Evolutionary conservation across 2,888 invertebrate species (phyloP).

Genomic region (Nemurella pictetii): DNA sequence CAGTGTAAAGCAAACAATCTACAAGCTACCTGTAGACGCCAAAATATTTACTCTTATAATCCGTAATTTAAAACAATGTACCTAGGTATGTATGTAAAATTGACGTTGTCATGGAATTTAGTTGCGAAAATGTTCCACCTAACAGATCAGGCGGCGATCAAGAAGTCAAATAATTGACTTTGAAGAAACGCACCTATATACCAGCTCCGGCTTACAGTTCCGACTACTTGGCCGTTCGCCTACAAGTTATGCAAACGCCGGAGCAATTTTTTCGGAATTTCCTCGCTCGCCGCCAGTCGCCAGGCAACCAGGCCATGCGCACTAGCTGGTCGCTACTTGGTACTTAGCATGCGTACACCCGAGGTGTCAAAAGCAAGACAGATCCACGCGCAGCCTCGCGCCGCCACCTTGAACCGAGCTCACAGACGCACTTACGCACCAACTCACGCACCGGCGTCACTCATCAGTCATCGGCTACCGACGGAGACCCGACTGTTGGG

Average conservation of each 20-base stretch:
- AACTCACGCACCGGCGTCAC: neutral
- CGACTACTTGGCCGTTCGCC: neutral
- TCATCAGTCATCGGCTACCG: neutral
- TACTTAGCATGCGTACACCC: neutral
- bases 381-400: neutral
- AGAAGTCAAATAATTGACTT: neutral
- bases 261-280: neutral
- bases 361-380: neutral
- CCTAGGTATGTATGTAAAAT: no score
- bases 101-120: no score
- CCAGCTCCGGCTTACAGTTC: neutral
- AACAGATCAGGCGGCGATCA: no score
- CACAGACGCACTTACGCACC: neutral
- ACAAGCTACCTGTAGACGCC: no score
- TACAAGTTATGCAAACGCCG: neutral
- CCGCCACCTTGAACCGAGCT: neutral
- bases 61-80: no score
- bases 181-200: neutral
- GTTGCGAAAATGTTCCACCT: no score
- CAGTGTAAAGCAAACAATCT: neutral
- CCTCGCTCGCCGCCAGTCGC: neutral
- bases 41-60: no score
- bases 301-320: neutral
- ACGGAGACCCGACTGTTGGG: neutral
- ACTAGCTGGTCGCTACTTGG: no score